Evolutionary conservation across 2,113 vertebrate genomes (phyloP).

Genomic region (Mesembrinibis cayennensis): DNA sequence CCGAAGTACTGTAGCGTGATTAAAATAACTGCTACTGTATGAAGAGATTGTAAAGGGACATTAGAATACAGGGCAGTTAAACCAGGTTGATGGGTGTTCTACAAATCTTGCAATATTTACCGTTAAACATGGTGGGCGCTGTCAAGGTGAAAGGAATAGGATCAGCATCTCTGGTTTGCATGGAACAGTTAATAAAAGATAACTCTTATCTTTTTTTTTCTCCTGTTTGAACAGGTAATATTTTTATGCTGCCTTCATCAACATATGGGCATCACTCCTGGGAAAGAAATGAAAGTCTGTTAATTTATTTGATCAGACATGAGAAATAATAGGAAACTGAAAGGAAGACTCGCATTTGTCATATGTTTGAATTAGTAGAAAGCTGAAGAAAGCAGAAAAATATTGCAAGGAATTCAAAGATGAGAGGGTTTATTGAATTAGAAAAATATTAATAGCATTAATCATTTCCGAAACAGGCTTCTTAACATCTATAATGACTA

Average conservation of each 20-base stretch:
- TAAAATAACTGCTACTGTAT: constrained; percentile 14
- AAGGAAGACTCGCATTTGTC: constrained; percentile 34
- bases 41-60: not conserved
- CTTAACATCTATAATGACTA: constrained; percentile 44
- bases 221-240: constrained; percentile 47
- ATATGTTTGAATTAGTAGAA: constrained; percentile 52
- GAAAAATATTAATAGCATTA: constrained; percentile 61
- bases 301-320: constrained; percentile 72
- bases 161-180: not conserved
- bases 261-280: constrained; percentile 56
- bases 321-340: constrained; percentile 66
- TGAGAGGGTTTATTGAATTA: constrained; percentile 59
- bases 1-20: not conserved
- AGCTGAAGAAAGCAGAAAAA: constrained; percentile 64
- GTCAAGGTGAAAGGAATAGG: constrained; percentile 9
- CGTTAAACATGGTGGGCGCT: not conserved
- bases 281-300: constrained; percentile 61
- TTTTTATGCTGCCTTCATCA: constrained; percentile 45
- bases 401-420: constrained; percentile 58
- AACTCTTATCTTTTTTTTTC: not conserved
- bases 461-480: constrained; percentile 46
- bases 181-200: constrained; percentile 1
- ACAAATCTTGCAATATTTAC: constrained; percentile 3
- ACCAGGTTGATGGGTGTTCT: not conserved
- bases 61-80: not conserved